Evolutionary conservation across 2,113 vertebrate genomes (phyloP).

Genomic region (Sinocyclocheilus anophthalmus): DNA sequence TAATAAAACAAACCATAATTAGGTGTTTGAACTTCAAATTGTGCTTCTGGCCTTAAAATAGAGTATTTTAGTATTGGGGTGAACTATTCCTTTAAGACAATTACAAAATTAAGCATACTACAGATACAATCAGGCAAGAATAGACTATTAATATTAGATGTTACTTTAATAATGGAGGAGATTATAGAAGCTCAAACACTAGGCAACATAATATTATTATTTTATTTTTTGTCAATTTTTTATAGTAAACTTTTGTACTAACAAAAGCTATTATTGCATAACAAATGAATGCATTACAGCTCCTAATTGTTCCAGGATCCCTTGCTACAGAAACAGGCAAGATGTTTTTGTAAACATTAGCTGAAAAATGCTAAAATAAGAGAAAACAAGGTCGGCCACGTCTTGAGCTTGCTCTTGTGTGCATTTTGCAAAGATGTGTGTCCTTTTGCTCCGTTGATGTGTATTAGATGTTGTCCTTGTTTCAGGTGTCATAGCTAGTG

Average conservation of each 20-base stretch:
- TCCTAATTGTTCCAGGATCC: background rate
- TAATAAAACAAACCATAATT: too few relatives aligned
- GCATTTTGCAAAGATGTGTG: background rate
- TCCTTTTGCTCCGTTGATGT: background rate
- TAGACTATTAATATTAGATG: background rate
- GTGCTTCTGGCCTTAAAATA: too few relatives aligned
- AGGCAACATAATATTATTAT: background rate
- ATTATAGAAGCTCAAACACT: background rate
- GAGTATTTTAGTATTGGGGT: too few relatives aligned
- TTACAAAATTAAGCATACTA: background rate
- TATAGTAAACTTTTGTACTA: background rate
- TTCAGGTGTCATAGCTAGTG: constrained; percentile 75
- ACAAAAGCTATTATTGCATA: background rate
- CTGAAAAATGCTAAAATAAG: constrained; percentile 16
- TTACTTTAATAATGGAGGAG: background rate
- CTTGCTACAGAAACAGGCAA: background rate
- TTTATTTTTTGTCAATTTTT: background rate
- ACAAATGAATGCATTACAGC: constrained; percentile 8
- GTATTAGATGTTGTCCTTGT: constrained; percentile 50
- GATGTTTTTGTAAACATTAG: background rate
- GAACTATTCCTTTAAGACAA: background rate
- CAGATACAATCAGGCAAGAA: background rate
- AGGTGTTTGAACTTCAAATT: too few relatives aligned
- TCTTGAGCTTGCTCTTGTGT: background rate
- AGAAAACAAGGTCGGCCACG: constrained; percentile 19